Conservation (phyloP, 92 coral and sea anemone species). For the Isaurus tuberculatus region DNA sequence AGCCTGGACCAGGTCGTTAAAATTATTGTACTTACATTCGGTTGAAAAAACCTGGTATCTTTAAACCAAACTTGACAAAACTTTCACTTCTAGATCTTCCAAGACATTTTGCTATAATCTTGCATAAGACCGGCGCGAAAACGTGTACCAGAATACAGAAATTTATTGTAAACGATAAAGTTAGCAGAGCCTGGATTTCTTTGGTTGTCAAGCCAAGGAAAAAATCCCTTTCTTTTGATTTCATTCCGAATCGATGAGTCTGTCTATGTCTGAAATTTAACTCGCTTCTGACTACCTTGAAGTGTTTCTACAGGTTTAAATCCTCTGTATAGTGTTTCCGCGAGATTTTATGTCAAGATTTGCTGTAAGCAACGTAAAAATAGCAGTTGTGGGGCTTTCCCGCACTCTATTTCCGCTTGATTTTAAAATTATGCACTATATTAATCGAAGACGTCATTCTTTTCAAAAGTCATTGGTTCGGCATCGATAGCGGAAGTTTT, state of each 20-base stretch:
- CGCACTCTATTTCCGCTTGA: not conserved
- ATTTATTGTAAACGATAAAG: slow-evolving; percentile 81
- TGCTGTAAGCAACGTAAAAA: not conserved
- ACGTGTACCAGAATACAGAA: slow-evolving; percentile 75
- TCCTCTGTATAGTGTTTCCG: not conserved
- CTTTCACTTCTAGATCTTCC: slow-evolving; percentile 3
- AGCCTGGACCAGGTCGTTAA: too few relatives aligned
- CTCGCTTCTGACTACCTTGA: not conserved
- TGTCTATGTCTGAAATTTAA: not conserved
- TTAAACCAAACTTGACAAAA: slow-evolving; percentile 6
- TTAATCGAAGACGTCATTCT: not conserved
- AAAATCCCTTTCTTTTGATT: slow-evolving; percentile 11
- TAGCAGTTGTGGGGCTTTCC: not conserved
- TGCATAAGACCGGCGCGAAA: slow-evolving; percentile 64
- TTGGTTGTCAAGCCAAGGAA: slow-evolving; percentile 40
- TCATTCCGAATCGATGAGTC: not conserved
- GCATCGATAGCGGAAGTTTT: not conserved
- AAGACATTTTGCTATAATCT: slow-evolving; percentile 40
- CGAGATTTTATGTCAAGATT: not conserved
- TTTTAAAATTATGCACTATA: not conserved
- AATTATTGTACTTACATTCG: slow-evolving; percentile 74
- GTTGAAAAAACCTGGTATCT: slow-evolving; percentile 61
- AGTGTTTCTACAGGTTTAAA: not conserved
- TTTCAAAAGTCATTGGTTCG: not conserved
- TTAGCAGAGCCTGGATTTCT: slow-evolving; percentile 59